Evolutionary conservation across 2,797 vertebrate genomes (phyloP), one percentile per base, ranked within the genome.

Genomic region (Cottoperca gobio): DNA sequence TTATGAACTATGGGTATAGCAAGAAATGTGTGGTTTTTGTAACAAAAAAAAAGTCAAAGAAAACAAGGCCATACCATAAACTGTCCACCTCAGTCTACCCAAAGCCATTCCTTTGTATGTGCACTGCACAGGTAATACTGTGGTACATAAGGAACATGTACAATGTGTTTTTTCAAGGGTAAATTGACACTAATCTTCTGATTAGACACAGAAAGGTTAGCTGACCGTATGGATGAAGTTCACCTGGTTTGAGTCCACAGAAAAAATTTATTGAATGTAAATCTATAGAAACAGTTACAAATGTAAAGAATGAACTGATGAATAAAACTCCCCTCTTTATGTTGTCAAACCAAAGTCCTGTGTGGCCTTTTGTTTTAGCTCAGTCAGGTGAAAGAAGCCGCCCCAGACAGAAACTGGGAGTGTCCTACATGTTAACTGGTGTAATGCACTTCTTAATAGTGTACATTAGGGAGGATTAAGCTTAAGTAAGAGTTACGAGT

Each of bases 291-390:
- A 83, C 37, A 6, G 37, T 74, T 64, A 48, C 61, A 78, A 78
- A 79, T 88, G 66, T 85, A 84, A 88, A 90, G 63, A 82, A 86
- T 74, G 55, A 87, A 79, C 48, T 69, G 71, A 86, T 90, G 73
- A 94, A 92, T 93, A 93, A 94, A 94, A 82, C 6, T 33, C 64
- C 79, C 86, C 79, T 79, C 78, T 91, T 90, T 86, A 91, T 92
- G 92, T 92, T 93, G 91, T 92, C 85, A 78, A 64, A 55, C 50
- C 67, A 50, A 9, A 13, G 50, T 70, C 19, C 54, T 2, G 33
- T 3, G 33, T 63, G 3, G 6, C 8, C n/a, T 74, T 33, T 86
- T 83, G 8, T 79, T 81, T 77, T 2, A 14, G 10, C 28, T 55
- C 6, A 3, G 21, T 54, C 1, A 8, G 3, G 8, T 39, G 21